Evolutionary conservation across 1,140 invertebrate genomes (phyloP).

Genomic region (Drosophila ogumai): DNA sequence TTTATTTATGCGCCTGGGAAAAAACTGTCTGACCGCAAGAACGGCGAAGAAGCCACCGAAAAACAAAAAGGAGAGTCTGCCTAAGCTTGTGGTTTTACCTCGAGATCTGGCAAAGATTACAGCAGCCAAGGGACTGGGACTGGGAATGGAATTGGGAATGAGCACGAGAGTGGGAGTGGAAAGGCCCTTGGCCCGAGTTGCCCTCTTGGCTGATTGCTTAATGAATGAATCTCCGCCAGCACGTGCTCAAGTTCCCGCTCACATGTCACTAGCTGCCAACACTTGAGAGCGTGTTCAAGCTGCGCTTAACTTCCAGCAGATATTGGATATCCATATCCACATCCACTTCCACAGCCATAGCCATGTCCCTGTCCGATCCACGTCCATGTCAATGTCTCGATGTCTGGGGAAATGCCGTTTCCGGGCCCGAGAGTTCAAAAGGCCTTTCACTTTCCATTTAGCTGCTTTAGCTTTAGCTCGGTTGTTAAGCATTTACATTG

Average conservation of each 20-base stretch:
- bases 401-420: conserved; percentile 46
- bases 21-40: conserved; percentile 60
- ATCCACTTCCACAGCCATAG: conserved; percentile 4
- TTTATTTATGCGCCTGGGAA: conserved; percentile 68
- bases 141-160: not conserved
- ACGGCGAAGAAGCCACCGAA: conserved; percentile 18
- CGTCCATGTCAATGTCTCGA: conserved; percentile 34
- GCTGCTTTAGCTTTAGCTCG: conserved; percentile 7
- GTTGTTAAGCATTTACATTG: conserved; percentile 50
- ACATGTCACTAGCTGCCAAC: conserved; percentile 53
- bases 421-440: conserved; percentile 48
- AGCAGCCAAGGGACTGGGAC: conserved; percentile 29
- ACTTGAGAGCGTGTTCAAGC: conserved; percentile 61
- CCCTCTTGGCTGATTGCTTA: conserved; percentile 58
- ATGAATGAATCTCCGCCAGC: conserved; percentile 61
- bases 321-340: conserved; percentile 31
- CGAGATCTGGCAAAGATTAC: conserved; percentile 44
- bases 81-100: conserved; percentile 49
- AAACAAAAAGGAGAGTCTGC: conserved; percentile 32
- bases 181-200: conserved; percentile 37
- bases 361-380: conserved; percentile 27
- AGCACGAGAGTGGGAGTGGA: not conserved
- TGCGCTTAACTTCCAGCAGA: conserved; percentile 43
- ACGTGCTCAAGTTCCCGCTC: conserved; percentile 63
- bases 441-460: conserved; percentile 59